Evolutionary conservation across 2,888 invertebrate genomes (phyloP).

Genomic region (Mamestra brassicae): DNA sequence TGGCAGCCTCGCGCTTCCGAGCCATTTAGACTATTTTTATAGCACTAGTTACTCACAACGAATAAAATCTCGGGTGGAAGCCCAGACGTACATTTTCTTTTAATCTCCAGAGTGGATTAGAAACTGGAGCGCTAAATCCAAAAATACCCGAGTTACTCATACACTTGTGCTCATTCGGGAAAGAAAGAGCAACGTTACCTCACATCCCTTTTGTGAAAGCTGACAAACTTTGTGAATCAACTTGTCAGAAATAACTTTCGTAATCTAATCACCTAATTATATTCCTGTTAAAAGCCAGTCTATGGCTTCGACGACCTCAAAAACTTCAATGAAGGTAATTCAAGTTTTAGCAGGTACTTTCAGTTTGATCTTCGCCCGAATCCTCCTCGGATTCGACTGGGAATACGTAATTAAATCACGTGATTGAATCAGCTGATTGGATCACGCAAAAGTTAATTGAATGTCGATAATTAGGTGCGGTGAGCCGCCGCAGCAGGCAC

Average conservation of each 20-base stretch:
- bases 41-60: slow-evolving; percentile 34
- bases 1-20: slow-evolving; percentile 18
- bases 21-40: slow-evolving; percentile 54
- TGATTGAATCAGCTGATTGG: slow-evolving; percentile 56
- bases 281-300: slow-evolving; percentile 4
- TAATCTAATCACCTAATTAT: slow-evolving; percentile 21
- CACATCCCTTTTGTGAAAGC: neutral
- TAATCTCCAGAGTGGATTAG: slow-evolving; percentile 51
- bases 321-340: slow-evolving; percentile 27
- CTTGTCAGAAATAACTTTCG: slow-evolving; percentile 11
- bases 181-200: slow-evolving; percentile 31
- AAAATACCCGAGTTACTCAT: slow-evolving; percentile 25
- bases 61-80: slow-evolving; percentile 42
- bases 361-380: slow-evolving; percentile 12
- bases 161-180: slow-evolving; percentile 18
- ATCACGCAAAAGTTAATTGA: slow-evolving; percentile 60
- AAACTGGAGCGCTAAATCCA: slow-evolving; percentile 35
- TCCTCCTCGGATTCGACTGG: slow-evolving; percentile 12
- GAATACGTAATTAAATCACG: slow-evolving; percentile 47
- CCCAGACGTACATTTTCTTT: slow-evolving; percentile 41
- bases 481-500: slow-evolving; percentile 29
- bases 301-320: neutral
- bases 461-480: slow-evolving; percentile 60
- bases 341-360: slow-evolving; percentile 12
- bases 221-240: slow-evolving; percentile 15